These are phyloP conservation scores for Dermatemys mawii DNA, from an alignment of 2,113 vertebrate species.

Conservation along the genomic window DNA sequence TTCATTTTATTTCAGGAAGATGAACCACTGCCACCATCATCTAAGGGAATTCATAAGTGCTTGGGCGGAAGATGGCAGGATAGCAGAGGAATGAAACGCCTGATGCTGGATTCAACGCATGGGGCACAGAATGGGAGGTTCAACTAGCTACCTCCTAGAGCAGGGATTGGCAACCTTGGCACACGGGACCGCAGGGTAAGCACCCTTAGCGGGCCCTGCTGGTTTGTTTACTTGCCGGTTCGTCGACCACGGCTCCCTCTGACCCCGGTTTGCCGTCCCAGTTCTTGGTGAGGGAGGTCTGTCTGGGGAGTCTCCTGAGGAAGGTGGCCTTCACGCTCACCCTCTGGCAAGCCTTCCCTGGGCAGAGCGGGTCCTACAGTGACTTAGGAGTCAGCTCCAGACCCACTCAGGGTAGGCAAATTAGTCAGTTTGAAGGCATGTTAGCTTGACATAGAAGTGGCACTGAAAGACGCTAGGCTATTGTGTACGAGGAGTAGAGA, in stretches of 20 bases:
- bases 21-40: background rate
- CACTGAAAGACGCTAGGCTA: background rate
- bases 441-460: background rate
- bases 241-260: too few species aligned
- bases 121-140: background rate
- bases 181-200: too few species aligned
- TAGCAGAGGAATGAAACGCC: accelerated
- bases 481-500: background rate
- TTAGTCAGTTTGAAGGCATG: background rate
- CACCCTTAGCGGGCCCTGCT: too few species aligned
- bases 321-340: background rate
- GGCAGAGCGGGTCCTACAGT: background rate
- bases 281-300: background rate
- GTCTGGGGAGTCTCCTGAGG: background rate
- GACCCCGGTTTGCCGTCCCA: too few species aligned
- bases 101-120: accelerated
- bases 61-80: background rate
- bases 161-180: too few species aligned
- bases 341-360: background rate
- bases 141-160: background rate
- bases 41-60: background rate
- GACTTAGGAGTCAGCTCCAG: background rate
- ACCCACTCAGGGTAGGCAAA: background rate
- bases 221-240: too few species aligned
- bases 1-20: too few species aligned